A percentile compares a stretch with the other conserved stretches of the same genome.
These are phyloP conservation scores for Ceratina japonica DNA, from an alignment of 1,140 invertebrate genomes.

Conservation along the genomic window DNA sequence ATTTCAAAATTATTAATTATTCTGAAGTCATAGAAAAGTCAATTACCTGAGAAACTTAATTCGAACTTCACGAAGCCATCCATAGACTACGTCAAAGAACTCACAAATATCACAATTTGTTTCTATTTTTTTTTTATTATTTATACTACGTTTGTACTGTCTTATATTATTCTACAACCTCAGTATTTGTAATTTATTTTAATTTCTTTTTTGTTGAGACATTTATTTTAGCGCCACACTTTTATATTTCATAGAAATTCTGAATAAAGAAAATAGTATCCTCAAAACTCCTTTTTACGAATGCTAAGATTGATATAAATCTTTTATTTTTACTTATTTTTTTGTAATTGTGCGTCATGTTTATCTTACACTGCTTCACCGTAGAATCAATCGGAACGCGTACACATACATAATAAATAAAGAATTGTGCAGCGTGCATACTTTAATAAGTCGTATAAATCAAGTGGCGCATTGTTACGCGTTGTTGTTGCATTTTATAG, in stretches of 20 bases:
- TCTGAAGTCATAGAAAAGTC: neutral
- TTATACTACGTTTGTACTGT: conserved; percentile 56
- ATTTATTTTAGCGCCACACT: conserved; percentile 70
- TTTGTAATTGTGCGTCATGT: conserved; percentile 26
- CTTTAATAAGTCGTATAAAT: conserved; percentile 39
- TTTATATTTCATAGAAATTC: conserved; percentile 56
- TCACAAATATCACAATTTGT: conserved; percentile 1
- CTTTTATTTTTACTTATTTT: conserved; percentile 39
- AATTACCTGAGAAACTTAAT: conserved; percentile 33
- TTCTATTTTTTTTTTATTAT: conserved; percentile 33
- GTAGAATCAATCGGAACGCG: conserved; percentile 23
- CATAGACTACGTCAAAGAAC: neutral
- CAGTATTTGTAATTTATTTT: conserved; percentile 69
- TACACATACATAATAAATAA: conserved; percentile 14
- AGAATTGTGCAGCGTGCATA: conserved; percentile 19
- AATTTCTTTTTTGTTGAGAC: conserved; percentile 65
- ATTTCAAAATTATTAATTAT: conserved; percentile 13
- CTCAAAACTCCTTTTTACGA: conserved; percentile 10
- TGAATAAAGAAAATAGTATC: conserved; percentile 27
- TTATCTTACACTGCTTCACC: conserved; percentile 12
- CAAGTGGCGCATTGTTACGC: conserved; percentile 71
- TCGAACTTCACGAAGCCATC: conserved; percentile 20
- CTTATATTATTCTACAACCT: conserved; percentile 52
- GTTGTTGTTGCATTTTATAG: conserved; percentile 68
- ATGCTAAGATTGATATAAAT: conserved; percentile 33